Percentiles rank a stretch among this genome's conserved stretches.
Conservation (phyloP, 2,113 vertebrate genomes). For the Antechinus flavipes region DNA sequence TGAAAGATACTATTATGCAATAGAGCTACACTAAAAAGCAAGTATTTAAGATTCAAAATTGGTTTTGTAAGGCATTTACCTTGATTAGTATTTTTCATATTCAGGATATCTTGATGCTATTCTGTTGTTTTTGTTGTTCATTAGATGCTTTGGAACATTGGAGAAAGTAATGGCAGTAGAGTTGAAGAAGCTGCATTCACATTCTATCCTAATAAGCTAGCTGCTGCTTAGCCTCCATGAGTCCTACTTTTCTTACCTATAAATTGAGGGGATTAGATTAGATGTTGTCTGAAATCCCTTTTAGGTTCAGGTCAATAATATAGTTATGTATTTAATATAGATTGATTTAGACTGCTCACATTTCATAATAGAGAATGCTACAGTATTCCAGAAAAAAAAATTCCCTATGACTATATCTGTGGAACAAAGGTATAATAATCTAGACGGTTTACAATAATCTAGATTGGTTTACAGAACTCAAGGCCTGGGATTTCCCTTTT, state of each 20-base stretch:
- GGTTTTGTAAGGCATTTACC: slow-evolving; percentile 14
- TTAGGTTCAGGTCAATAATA: background rate
- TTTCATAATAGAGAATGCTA: background rate
- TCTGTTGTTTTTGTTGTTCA: background rate
- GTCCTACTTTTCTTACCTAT: background rate
- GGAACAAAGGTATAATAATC: background rate
- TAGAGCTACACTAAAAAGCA: background rate
- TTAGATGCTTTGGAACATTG: background rate
- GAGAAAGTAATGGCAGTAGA: background rate
- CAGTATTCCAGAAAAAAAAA: background rate
- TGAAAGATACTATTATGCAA: slow-evolving; percentile 20
- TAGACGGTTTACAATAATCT: background rate
- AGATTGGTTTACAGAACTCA: background rate
- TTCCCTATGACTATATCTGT: background rate
- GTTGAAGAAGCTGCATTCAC: background rate
- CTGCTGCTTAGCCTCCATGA: background rate
- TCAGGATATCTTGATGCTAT: slow-evolving; percentile 7
- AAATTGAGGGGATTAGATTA: background rate
- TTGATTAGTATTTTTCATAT: background rate
- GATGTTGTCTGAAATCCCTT: background rate
- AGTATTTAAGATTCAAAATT: background rate
- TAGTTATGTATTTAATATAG: background rate
- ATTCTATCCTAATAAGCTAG: background rate
- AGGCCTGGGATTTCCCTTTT: background rate
- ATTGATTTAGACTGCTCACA: background rate